Percentiles rank a stretch among this genome's conserved stretches.
These are phyloP conservation scores for Melipona beecheii DNA, from an alignment of 2,888 invertebrate species.

Conservation along the genomic window DNA sequence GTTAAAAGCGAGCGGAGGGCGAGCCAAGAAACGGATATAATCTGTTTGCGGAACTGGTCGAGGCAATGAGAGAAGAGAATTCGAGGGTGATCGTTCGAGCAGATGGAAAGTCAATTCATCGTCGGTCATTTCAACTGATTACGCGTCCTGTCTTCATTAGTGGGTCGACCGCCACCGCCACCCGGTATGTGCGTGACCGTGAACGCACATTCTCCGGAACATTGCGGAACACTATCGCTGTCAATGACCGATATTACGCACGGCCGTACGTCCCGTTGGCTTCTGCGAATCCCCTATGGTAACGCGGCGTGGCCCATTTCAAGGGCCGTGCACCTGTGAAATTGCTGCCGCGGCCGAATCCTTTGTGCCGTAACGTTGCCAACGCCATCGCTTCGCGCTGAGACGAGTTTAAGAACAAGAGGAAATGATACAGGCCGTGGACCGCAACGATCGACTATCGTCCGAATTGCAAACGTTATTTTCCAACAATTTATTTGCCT, in stretches of 20 bases:
- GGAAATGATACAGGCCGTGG: not conserved
- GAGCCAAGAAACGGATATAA: not conserved
- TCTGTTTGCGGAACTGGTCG: not conserved
- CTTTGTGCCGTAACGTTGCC: conserved; percentile 47
- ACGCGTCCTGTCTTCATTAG: conserved; percentile 59
- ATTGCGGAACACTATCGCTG: conserved; percentile 77
- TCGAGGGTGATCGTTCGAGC: not conserved
- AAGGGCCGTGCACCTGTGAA: conserved; percentile 71
- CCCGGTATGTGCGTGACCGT: conserved; percentile 75
- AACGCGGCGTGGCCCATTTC: conserved; percentile 73
- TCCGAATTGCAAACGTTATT: not conserved
- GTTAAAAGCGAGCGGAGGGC: not conserved
- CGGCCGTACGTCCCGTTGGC: conserved; percentile 68
- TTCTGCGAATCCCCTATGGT: conserved; percentile 73
- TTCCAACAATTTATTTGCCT: not conserved
- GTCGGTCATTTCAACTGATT: conserved; percentile 37
- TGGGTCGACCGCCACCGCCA: conserved; percentile 47
- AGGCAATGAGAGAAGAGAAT: not conserved
- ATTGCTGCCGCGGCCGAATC: conserved; percentile 70
- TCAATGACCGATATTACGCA: conserved; percentile 82
- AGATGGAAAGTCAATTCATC: conserved; percentile 22
- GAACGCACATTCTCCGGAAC: conserved; percentile 78
- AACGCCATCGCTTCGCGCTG: not conserved
- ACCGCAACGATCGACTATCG: no score
- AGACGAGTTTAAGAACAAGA: not conserved